Base-by-base conservation (phyloP, 1,140 invertebrate species). In the Drosophila pectinifera region DNA sequence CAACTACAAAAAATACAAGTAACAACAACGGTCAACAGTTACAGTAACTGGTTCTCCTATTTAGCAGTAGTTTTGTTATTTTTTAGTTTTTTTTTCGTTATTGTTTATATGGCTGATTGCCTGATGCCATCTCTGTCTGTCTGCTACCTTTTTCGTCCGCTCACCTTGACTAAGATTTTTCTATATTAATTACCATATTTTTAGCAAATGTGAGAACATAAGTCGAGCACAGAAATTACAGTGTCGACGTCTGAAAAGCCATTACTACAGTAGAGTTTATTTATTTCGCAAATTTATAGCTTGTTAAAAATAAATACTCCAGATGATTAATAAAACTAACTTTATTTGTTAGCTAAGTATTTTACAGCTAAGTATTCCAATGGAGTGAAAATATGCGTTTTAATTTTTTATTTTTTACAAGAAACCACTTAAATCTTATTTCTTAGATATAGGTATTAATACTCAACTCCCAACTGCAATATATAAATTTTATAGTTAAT, bases 21-120 rank as follows among this genome's bases (percentile, higher is more conserved):
- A 41, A 53, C 48, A 38, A 20, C 61, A 81, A 39, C 62, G 57
- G 39, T 39, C 78, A 58, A 80, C 78, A 80, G 72, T 89, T 80
- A 76, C 67, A 80, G 84, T 89, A 89, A 89, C 84, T 89, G 84
- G 84, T 89, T 89, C 64, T 63, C 79, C 73, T 80, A 85, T 75
- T 81, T 83, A 62, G 55, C 42, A 64, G 59, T 61, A 58, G 55
- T 59, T 77, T 49, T 62, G 11, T 64, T 42, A n/a, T 70, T 36
- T 43, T 61, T 65, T 51, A 8, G 5, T 18, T 20, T 75, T 61
- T 38, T 65, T 80, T 56, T 64, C 48, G 56, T 59, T 86, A 48
- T 78, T 83, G 28, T 77, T 77, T 72, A 69, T 62, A 63, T 67
- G 45, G 63, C 26, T 72, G 70, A 57, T 68, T 72, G 64, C 46